A percentile compares a stretch with the other conserved stretches of the same genome.
Evolutionary conservation across 2,113 vertebrate species (phyloP).

Genomic region (cat (Felis catus)): DNA sequence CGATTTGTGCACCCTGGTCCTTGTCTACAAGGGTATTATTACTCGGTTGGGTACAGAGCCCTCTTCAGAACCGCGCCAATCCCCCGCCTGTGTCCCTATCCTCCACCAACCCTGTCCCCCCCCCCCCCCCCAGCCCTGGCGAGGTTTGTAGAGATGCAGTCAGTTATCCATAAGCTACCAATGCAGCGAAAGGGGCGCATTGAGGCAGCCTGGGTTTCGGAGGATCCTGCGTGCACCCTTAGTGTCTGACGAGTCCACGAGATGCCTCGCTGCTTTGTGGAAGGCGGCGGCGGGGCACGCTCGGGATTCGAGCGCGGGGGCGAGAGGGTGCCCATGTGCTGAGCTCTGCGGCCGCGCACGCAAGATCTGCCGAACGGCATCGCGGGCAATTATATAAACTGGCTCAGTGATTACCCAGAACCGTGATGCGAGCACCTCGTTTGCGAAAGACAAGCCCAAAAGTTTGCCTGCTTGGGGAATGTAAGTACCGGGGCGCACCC

Average conservation of each 20-base stretch:
- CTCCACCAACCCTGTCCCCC: no score
- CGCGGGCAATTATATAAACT: constrained; percentile 74
- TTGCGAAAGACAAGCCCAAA: constrained; percentile 51
- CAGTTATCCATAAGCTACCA: constrained; percentile 9
- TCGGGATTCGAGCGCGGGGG: not conserved
- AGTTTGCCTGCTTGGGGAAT: constrained; percentile 62
- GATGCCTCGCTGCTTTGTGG: constrained; percentile 9
- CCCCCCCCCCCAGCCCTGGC: not conserved
- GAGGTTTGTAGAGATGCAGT: constrained; percentile 30
- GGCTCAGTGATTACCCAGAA: constrained; percentile 2
- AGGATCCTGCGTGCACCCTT: not conserved
- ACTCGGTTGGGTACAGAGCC: not conserved
- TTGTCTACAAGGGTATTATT: not conserved
- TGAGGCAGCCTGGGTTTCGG: not conserved
- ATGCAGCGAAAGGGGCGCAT: not conserved
- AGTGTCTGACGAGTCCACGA: not conserved
- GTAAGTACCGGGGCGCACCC: constrained; percentile 55
- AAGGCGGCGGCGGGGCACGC: not conserved
- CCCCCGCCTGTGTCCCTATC: not conserved
- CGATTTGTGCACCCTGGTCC: not conserved
- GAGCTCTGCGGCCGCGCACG: not conserved
- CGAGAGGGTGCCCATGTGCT: not conserved
- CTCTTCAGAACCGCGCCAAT: not conserved
- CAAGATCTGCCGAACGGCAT: not conserved
- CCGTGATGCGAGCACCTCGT: not conserved